Base-by-base conservation (phyloP, 2,797 vertebrate genomes). In the Melanotaenia trifasciata region DNA sequence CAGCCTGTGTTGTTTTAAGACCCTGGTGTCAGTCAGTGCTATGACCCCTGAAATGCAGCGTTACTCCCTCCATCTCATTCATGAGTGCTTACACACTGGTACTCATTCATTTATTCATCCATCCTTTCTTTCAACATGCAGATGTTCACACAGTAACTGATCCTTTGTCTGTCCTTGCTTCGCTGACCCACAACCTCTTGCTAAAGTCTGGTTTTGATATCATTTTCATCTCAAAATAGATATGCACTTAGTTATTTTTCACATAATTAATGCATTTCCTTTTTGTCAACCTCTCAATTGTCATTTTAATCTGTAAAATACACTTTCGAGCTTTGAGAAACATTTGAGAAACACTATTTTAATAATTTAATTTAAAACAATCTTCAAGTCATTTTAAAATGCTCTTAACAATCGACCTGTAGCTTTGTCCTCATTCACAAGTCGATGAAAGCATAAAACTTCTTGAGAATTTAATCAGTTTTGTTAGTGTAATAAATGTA, bases 11-110 rank as follows among this genome's bases (percentile, higher is more conserved):
- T 58, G 72, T 58, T 43, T 53, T 1, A 40, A 11, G 40, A 65
- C 56, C 14, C 64, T 66, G 84, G 89, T 90, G 81, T 83, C 92
- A 89, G 87, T 73, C 87, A 1, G 89, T 80, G 72, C 89, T 54
- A 1, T 5, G 70, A 67, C 28, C 68, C 68, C 70, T 18, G 65
- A 14, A 40, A 65, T 73, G 66, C 11, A 51, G 67, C 53, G 36
- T 66, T 73, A 65, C 56, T 61, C 24, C 47, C 32, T 43, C 63
- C 50, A 32, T 66, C 62, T 59, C 33, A 30, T 64, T 35, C 50
- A 54, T 16, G 58, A n/a, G 67, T 64, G 70, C 62, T 76, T 1
- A 60, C 79, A 84, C 78, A 87, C 86, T 90, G 83, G n/a, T 7
- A 59, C 35, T 81, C 76, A 87, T 89, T 89, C 82, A 33, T 54